Evolutionary conservation across 2,888 invertebrate species (phyloP), one percentile per base, ranked within the genome.

Genomic region (Diaprepes abbreviatus): DNA sequence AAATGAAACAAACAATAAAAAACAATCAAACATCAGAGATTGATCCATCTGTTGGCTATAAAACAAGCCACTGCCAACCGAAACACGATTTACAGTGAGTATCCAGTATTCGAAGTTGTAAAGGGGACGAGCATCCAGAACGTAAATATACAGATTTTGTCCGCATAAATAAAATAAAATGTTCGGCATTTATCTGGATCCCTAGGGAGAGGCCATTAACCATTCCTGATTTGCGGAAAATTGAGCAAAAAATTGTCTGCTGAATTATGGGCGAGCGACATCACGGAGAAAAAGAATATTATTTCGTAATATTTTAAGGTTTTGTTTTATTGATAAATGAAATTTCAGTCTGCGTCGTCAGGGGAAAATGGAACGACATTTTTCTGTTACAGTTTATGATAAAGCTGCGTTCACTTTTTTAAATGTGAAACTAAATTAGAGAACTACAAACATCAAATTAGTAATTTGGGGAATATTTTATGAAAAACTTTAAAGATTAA

Each of bases 131-230:
- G 16, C 48, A 50, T 28, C 16, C 28, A 45, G 58, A 55, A 54
- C 62, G 68, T 63, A 63, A 68, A 68, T 68, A 68, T 57, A 43
- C 55, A 68, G 62, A 68, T 68, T 68, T 63, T 57, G 66, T 52
- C 50, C 45, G 58, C 68, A 68, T 68, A 68, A 68, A 68, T 68
- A 68, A 68, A 68, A 68, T 67, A 67, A 67, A 67, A 62, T 50
- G 63, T 28, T 38, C 43, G 35, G 33, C 63, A 58, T 68, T 63
- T 68, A 63, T 68, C 57, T 58, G 63, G 52, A 62, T 68, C 68
- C 50, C 62, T 21, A 36, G 68, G 40, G 63, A 62, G 57, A 45
- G 63, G 43, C 68, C 62, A 68, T 68, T 68, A 68, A 68, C 68
- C 38, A 68, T 68, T 62, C 57, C 57, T 28, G 66, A 66, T 66